Conservation (phyloP, 2,797 vertebrate species). For the Brachyalestes nurse region DNA sequence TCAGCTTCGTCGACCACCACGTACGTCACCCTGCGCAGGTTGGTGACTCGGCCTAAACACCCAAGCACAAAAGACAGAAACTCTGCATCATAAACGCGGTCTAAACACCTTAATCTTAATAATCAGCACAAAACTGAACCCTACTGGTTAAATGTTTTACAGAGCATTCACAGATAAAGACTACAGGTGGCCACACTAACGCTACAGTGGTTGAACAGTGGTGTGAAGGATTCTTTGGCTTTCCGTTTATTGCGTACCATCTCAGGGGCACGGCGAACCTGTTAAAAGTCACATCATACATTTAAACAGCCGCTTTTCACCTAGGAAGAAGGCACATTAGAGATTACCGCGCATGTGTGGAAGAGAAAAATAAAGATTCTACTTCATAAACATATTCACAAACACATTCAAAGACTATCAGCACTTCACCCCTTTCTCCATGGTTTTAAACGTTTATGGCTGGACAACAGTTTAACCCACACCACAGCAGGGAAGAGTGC, state of each 20-base stretch:
- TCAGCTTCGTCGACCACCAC: constrained; percentile 98
- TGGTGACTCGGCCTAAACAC: constrained; percentile 92
- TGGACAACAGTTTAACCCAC: not conserved
- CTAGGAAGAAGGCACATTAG: constrained; percentile 99
- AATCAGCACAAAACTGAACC: constrained; percentile 63
- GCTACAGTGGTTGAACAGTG: constrained; percentile 59
- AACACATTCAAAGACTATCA: not conserved
- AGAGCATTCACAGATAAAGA: constrained; percentile 49
- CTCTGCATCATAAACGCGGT: constrained; percentile 1
- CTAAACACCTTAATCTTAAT: not conserved
- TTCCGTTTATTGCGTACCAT: constrained; percentile 93
- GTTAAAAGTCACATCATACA: constrained; percentile 96
- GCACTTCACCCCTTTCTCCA: too few species aligned
- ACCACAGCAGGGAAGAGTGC: too few species aligned
- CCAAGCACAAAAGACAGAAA: constrained; percentile 43
- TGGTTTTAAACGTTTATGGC: not conserved
- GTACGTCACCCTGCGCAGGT: constrained; percentile 92
- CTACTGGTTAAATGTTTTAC: constrained; percentile 57
- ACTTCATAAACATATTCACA: not conserved
- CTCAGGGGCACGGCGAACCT: constrained; percentile 90
- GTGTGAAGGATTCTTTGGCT: constrained; percentile 20
- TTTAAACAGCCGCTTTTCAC: constrained; percentile 90
- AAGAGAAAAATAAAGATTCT: constrained; percentile 69
- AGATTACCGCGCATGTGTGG: constrained; percentile 99
- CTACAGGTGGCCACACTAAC: constrained; percentile 12